Conservation (phyloP, 2,888 invertebrate species). For the Tipula confusa region DNA sequence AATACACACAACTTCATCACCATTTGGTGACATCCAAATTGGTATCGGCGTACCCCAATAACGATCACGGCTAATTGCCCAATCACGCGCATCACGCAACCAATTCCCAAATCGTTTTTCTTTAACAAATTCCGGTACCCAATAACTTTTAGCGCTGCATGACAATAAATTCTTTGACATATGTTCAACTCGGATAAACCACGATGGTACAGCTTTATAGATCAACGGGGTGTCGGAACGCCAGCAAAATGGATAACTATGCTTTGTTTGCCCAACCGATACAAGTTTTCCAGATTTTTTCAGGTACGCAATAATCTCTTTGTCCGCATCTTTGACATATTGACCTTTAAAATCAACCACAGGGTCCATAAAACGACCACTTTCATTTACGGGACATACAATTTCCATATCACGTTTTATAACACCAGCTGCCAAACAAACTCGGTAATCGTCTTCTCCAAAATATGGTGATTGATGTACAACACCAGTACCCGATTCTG, state of each 20-base stretch:
- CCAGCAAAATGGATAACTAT: conserved; percentile 99
- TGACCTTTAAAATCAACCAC: conserved; percentile 84
- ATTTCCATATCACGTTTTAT: conserved; percentile 84
- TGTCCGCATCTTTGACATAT: conserved; percentile 97
- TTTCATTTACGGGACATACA: conserved; percentile 91
- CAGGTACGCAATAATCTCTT: conserved; percentile 80
- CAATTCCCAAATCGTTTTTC: conserved; percentile 99
- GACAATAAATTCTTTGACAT: conserved; percentile 76
- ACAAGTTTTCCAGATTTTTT: conserved; percentile 73
- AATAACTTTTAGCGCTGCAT: conserved; percentile 84
- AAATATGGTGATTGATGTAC: conserved; percentile 99
- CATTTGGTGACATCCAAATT: conserved; percentile 88
- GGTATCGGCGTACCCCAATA: conserved; percentile 99
- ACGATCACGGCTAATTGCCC: conserved; percentile 95
- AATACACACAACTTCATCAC: conserved; percentile 88
- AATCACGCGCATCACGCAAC: conserved; percentile 94
- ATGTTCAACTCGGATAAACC: conserved; percentile 95
- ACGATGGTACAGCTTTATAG: conserved; percentile 96
- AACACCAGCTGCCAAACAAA: conserved; percentile 70
- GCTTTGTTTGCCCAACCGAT: conserved; percentile 72
- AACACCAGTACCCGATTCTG: conserved; percentile 94
- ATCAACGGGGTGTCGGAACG: conserved; percentile 97
- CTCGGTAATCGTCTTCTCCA: conserved; percentile 96
- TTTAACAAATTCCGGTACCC: conserved; percentile 98
- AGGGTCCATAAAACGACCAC: conserved; percentile 78